A percentile compares a stretch with the other conserved stretches of the same genome.
Conservation (phyloP, 2,888 invertebrate genomes). For the Drosophila cracens region DNA sequence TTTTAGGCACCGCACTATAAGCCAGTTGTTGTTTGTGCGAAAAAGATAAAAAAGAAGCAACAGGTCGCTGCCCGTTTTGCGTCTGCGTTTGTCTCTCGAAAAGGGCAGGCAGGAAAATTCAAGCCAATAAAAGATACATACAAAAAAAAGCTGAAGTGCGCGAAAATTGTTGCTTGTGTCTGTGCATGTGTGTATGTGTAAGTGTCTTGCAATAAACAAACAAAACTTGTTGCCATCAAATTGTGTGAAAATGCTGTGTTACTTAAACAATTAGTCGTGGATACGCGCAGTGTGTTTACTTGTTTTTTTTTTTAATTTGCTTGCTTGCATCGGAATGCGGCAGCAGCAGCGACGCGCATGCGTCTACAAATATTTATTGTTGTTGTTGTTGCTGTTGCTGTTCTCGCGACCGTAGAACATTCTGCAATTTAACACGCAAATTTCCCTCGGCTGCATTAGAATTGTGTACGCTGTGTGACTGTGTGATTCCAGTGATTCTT, state of each 20-base stretch:
- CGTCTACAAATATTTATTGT: slow-evolving; percentile 73
- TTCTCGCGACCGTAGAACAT: slow-evolving; percentile 47
- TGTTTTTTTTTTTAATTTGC: slow-evolving; percentile 9
- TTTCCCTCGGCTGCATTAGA: slow-evolving; percentile 23
- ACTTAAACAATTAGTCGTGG: slow-evolving; percentile 70
- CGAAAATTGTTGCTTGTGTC: slow-evolving; percentile 63
- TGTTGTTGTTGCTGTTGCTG: slow-evolving; percentile 6
- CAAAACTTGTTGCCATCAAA: slow-evolving; percentile 54
- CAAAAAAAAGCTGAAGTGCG: slow-evolving; percentile 74
- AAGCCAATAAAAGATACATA: slow-evolving; percentile 80
- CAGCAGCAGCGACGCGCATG: slow-evolving; percentile 60
- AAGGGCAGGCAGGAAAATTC: slow-evolving; percentile 76
- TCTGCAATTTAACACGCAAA: slow-evolving; percentile 49
- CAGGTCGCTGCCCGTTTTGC: slow-evolving; percentile 46
- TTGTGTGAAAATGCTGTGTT: slow-evolving; percentile 62
- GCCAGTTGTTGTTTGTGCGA: slow-evolving; percentile 20
- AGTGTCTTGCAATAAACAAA: slow-evolving; percentile 51
- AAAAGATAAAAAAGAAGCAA: slow-evolving; percentile 34
- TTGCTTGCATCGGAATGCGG: slow-evolving; percentile 60
- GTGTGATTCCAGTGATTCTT: neutral
- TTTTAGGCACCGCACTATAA: slow-evolving; percentile 25
- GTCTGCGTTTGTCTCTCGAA: slow-evolving; percentile 55
- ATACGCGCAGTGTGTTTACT: slow-evolving; percentile 36
- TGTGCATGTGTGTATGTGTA: slow-evolving; percentile 16
- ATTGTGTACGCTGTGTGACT: slow-evolving; percentile 1